Evolutionary conservation across 2,113 vertebrate genomes (phyloP).

Genomic region (Zosterops japonicus): DNA sequence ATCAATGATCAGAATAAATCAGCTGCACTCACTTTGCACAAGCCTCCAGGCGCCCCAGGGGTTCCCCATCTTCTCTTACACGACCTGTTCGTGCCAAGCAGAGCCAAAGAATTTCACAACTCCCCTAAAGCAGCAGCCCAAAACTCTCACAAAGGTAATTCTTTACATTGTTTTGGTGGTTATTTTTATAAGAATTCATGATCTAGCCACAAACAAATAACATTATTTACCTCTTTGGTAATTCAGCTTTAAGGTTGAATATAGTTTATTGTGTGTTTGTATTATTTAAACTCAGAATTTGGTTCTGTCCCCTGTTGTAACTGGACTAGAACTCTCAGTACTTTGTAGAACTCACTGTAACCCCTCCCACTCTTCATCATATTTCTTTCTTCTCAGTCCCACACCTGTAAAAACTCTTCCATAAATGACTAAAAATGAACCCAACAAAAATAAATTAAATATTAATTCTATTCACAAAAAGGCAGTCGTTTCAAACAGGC

Average conservation of each 20-base stretch:
- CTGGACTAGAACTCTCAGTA: not conserved
- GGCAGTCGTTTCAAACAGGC: not conserved
- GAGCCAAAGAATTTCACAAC: not conserved
- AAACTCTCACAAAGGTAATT: not conserved
- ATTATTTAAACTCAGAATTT: not conserved
- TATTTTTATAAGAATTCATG: not conserved
- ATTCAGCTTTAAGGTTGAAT: not conserved
- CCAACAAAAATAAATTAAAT: not conserved
- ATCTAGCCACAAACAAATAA: not conserved
- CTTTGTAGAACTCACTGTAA: not conserved
- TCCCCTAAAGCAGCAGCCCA: not conserved
- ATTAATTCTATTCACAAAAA: not conserved
- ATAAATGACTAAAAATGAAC: not conserved
- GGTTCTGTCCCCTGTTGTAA: not conserved
- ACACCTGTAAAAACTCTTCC: not conserved
- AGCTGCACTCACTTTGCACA: conserved; percentile 85
- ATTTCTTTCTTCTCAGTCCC: not conserved
- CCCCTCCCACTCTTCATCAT: not conserved
- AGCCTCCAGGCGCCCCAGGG: conserved; percentile 75
- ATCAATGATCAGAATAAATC: not conserved
- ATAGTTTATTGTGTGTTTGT: not conserved
- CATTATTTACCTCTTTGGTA: not conserved
- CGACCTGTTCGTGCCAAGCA: not conserved
- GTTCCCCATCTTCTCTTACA: not conserved
- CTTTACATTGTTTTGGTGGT: not conserved